Base-by-base conservation (phyloP, 2,888 invertebrate species). In the Tolmerus cingulatus region DNA sequence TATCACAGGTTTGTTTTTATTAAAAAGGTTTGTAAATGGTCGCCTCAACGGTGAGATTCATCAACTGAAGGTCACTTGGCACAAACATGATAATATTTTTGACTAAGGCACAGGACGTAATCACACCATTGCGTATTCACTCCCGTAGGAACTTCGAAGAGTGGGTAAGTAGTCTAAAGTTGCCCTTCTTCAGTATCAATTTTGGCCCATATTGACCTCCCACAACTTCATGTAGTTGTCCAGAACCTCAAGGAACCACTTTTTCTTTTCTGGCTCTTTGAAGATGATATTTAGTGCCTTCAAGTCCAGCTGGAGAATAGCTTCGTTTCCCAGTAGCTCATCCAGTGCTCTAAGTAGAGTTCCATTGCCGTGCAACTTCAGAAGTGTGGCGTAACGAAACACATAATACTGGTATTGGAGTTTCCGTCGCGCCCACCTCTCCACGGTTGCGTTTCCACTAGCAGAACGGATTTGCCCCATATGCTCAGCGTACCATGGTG, bases 191-290 rank as follows among this genome's bases (percentile, higher is more conserved):
- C 14, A 34, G 27, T 37, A 78, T 74, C 78, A 81, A 86, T 88
- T 89, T 82, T 89, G 89, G 16, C 88, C 89, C 95, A 97, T 96
- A 92, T 97, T 97, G 90, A 96, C 96, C 93, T 97, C 97, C 97
- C 97, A 97, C 89, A 97, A 93, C 93, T 97, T 97, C 92, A 97
- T 95, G 93, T 96, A 96, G 94, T 97, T 97, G 93, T 97, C 97
- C 91, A 97, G 94, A 87, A 97, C 96, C 93, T 97, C 97, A 90
- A 96, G 95, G 92, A 97, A 97, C 97, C 97, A 97, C 91, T 95
- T 94, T 90, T 95, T 94, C 91, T 96, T 96, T 74, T 94, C 93
- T 4, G 94, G 94, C 90, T 97, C 96, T 89, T 96, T 95, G 91
- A 97, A 97, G 8, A 96, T 95, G 14, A 96, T 95, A 88, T 96